Percentiles rank a stretch among this genome's conserved stretches.
These are phyloP conservation scores for Dermatemys mawii DNA, from an alignment of 2,113 vertebrate species.

Conservation along the genomic window DNA sequence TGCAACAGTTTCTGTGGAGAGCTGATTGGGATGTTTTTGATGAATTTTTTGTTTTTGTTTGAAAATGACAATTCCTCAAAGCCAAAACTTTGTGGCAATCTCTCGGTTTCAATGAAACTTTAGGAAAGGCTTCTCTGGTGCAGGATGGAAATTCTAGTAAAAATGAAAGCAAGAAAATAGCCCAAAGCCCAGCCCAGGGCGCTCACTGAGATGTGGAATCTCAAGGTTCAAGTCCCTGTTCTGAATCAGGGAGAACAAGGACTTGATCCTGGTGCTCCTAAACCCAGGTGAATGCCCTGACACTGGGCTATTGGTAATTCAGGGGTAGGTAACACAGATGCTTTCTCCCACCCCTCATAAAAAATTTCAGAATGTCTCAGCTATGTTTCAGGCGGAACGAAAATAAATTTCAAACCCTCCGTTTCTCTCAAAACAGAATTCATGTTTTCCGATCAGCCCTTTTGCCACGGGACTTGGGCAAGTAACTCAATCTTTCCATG, in stretches of 20 bases:
- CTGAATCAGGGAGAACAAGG: neutral
- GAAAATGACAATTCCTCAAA: neutral
- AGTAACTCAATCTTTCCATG: neutral
- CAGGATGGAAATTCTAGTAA: neutral
- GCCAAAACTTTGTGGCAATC: neutral
- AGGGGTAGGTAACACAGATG: neutral
- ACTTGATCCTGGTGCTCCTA: neutral
- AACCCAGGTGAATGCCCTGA: neutral
- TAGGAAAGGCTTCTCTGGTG: neutral
- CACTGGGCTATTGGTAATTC: too few species aligned
- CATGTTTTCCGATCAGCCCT: too few species aligned
- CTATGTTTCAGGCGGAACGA: neutral
- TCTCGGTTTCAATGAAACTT: neutral
- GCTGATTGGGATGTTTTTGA: neutral
- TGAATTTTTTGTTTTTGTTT: neutral
- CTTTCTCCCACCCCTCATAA: neutral
- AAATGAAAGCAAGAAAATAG: neutral
- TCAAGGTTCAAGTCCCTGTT: too few species aligned
- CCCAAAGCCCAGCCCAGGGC: neutral
- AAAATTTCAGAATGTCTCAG: neutral
- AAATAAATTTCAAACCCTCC: neutral
- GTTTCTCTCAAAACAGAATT: neutral
- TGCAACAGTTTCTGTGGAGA: neutral
- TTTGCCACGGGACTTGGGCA: neutral
- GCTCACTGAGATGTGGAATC: too few species aligned